Evolutionary conservation across 2,888 invertebrate species (phyloP).

Genomic region (Exephanes ischioxanthus): DNA sequence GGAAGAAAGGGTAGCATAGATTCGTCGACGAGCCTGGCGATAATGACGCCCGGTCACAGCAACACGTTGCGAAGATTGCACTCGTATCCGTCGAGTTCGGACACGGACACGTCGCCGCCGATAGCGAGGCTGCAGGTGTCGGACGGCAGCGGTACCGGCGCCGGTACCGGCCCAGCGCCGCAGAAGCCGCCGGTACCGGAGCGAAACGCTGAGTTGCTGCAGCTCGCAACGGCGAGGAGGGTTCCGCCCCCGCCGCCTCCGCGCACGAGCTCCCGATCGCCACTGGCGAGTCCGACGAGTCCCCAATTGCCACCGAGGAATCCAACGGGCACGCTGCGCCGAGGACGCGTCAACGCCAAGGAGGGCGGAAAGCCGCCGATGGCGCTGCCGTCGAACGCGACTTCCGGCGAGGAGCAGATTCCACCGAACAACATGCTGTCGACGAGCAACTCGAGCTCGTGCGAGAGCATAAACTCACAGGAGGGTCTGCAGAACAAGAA

Average conservation of each 20-base stretch:
- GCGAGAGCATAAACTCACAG: conserved; percentile 91
- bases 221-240: conserved; percentile 90
- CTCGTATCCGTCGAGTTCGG: conserved; percentile 95
- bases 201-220: conserved; percentile 91
- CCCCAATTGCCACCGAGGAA: conserved; percentile 88
- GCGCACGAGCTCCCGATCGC: conserved; percentile 95
- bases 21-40: conserved; percentile 84
- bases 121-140: conserved; percentile 87
- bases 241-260: conserved; percentile 97
- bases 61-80: conserved; percentile 90
- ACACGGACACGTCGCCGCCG: conserved; percentile 92
- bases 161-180: conserved; percentile 83
- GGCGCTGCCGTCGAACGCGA: conserved; percentile 76
- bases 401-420: conserved; percentile 35
- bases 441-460: conserved; percentile 90
- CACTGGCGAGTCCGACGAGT: conserved; percentile 93
- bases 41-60: conserved; percentile 78
- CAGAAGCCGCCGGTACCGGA: conserved; percentile 93
- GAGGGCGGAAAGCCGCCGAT: conserved; percentile 79
- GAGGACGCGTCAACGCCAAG: conserved; percentile 82
- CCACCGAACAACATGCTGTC: conserved; percentile 83
- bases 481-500: conserved; percentile 87
- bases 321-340: conserved; percentile 83
- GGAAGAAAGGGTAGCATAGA: conserved; percentile 87
- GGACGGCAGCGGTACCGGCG: conserved; percentile 74